These are phyloP conservation scores for Pelobates fuscus DNA, from an alignment of 2,113 vertebrate genomes.

Conservation along the genomic window DNA sequence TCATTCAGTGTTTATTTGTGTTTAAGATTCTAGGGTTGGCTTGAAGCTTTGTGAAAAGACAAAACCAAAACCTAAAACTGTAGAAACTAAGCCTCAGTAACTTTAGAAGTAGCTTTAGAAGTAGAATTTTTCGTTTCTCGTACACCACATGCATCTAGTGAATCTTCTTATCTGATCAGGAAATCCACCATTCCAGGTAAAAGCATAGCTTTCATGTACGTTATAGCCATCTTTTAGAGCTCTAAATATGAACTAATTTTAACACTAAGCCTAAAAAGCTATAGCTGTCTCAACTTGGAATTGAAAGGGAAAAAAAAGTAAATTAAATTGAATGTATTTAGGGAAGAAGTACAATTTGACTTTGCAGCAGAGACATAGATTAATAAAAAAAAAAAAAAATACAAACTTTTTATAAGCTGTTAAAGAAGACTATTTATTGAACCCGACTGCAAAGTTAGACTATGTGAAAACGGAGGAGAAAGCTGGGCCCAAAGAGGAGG, in stretches of 20 bases:
- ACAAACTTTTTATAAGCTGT: not conserved
- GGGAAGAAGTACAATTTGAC: not conserved
- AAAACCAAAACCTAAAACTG: too few relatives aligned
- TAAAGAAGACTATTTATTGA: too few relatives aligned
- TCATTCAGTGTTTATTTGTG: too few relatives aligned
- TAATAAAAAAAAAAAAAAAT: not conserved
- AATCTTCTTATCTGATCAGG: slow-evolving; percentile 24
- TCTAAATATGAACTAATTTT: slow-evolving; percentile 34
- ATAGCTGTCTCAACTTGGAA: not conserved
- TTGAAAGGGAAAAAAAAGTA: not conserved
- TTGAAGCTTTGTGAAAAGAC: too few relatives aligned
- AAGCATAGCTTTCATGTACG: slow-evolving; percentile 3
- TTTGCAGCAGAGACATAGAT: too few relatives aligned
- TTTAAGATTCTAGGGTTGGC: too few relatives aligned
- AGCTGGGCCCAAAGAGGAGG: too few relatives aligned
- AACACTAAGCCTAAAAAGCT: slow-evolving; percentile 3
- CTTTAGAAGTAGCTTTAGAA: too few relatives aligned
- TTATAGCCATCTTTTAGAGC: slow-evolving; percentile 18
- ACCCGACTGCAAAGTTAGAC: too few relatives aligned
- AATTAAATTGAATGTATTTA: not conserved
- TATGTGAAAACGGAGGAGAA: too few relatives aligned
- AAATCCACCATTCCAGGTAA: slow-evolving; percentile 21
- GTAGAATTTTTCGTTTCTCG: too few relatives aligned
- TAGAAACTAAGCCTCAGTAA: too few relatives aligned
- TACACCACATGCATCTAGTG: not conserved